Evolutionary conservation across 2,113 vertebrate genomes (phyloP).

Genomic region (Leucopternis melanops): DNA sequence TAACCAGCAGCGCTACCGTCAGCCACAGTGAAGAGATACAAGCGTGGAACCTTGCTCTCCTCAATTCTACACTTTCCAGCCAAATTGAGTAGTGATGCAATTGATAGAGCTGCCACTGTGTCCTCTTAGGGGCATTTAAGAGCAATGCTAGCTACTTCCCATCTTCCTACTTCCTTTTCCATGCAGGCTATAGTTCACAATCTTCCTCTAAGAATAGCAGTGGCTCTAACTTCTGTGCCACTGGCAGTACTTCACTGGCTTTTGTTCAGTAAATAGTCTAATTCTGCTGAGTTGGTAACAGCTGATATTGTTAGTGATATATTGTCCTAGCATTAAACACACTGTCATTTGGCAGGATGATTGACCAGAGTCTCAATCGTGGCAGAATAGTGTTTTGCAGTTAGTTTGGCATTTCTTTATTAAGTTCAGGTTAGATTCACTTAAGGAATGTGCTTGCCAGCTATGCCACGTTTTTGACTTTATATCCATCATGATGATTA

Average conservation of each 20-base stretch:
- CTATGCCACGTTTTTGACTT: not conserved
- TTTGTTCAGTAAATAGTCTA: not conserved
- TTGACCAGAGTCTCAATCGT: constrained; percentile 37
- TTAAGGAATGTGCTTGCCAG: constrained; percentile 39
- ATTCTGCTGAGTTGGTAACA: constrained; percentile 44
- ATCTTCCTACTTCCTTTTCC: not conserved
- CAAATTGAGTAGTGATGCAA: not conserved
- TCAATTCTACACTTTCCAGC: not conserved
- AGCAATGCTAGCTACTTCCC: not conserved
- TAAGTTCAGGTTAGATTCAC: constrained; percentile 62
- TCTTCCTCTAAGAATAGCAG: not conserved
- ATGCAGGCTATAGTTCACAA: not conserved
- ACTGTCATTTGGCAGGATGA: constrained; percentile 49
- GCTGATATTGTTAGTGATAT: constrained; percentile 33
- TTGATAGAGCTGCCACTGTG: not conserved
- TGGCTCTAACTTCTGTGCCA: not conserved
- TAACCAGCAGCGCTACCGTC: not conserved
- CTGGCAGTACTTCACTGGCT: not conserved
- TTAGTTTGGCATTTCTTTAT: constrained; percentile 52
- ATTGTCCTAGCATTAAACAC: constrained; percentile 31
- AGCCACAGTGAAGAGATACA: not conserved
- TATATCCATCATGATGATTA: constrained; percentile 46
- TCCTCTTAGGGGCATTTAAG: not conserved
- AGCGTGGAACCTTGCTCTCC: rapidly evolving
- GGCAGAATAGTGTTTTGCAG: constrained; percentile 29